phyloP scores from a whole-genome alignment of 1,140 invertebrate species.

The Calephelis virginiensis region DNA sequence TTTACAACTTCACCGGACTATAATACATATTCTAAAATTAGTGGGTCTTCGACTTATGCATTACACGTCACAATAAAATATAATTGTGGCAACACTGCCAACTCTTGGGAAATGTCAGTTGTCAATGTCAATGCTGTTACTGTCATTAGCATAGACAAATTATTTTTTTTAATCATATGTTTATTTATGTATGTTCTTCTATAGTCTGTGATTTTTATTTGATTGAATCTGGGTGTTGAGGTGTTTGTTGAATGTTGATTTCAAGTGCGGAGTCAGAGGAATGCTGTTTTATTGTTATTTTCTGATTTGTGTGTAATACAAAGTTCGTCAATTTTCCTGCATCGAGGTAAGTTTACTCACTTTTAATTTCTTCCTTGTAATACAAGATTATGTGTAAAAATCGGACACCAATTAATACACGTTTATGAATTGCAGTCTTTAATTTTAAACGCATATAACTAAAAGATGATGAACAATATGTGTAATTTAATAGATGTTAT shows the following conservation, averaged over 20 bases:
- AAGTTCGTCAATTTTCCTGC: slow-evolving; percentile 37
- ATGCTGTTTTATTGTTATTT: slow-evolving; percentile 72
- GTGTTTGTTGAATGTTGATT: slow-evolving; percentile 75
- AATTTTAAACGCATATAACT: background rate
- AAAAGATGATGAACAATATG: background rate
- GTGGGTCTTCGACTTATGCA: no score
- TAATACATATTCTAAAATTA: no score
- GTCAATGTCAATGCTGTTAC: background rate
- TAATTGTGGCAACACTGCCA: no score
- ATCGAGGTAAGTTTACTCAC: slow-evolving; percentile 50
- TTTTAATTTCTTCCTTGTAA: slow-evolving; percentile 16
- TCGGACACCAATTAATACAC: slow-evolving; percentile 2
- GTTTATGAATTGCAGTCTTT: background rate
- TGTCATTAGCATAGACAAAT: slow-evolving; percentile 37
- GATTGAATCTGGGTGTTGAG: slow-evolving; percentile 39
- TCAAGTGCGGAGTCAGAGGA: slow-evolving; percentile 64
- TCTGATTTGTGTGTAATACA: slow-evolving; percentile 56
- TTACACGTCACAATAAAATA: no score
- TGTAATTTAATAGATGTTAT: slow-evolving; percentile 22
- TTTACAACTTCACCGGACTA: no score
- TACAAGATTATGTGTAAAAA: background rate
- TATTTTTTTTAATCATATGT: slow-evolving; percentile 61
- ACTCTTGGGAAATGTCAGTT: background rate
- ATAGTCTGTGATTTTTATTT: slow-evolving; percentile 61
- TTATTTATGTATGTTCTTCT: slow-evolving; percentile 75